Base-by-base conservation (phyloP, 2,888 invertebrate genomes). In the Lasioglossum villosulum region DNA sequence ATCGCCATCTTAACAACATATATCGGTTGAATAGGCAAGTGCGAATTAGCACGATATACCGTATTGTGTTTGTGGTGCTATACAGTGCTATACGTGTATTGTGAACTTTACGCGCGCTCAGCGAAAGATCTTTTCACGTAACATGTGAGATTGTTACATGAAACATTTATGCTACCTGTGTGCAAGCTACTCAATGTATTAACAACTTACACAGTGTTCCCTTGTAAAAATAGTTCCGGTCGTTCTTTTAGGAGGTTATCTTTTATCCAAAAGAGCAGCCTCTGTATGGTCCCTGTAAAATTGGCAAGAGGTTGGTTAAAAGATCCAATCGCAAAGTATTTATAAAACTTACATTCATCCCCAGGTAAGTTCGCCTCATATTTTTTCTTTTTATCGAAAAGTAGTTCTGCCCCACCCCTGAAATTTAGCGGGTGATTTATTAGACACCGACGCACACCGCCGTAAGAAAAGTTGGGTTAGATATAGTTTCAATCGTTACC, bases 401-500 rank as follows among this genome's bases (percentile, higher is more conserved):
- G 95, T n/a, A 98, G 95, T 94, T 99, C 99, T 0, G 98, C 98
- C 2, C 99, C 99, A 23, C 99, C 99, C 68, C 98, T 98, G 92
- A 95, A 97, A 93, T 94, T 78, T 63, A 42, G 23, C n/a, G 52
- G 27, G 19, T 75, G 42, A 85, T 78, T 79, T 80, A 63, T 59
- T 68, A 37, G 27, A 87, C 45, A 56, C 63, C 79, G 78, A 84
- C 42, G 37, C 37, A 42, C 4, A 23, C 39, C 27, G n/a, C 34
- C 19, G 12, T 14, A 59, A 12, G n/a, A 30, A 79, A 82, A 78
- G 76, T 84, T 80, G 37, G 84, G 78, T 82, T 84, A 77, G 34
- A 52, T 48, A 2, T 56, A 8, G n/a, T 48, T 66, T 39, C 27
- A 8, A 30, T n/a, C 16, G 71, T 91, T 92, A 94, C 94, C 94